These are phyloP conservation scores for Poecilia wingei DNA, from an alignment of 2,797 vertebrate genomes.

Conservation along the genomic window DNA sequence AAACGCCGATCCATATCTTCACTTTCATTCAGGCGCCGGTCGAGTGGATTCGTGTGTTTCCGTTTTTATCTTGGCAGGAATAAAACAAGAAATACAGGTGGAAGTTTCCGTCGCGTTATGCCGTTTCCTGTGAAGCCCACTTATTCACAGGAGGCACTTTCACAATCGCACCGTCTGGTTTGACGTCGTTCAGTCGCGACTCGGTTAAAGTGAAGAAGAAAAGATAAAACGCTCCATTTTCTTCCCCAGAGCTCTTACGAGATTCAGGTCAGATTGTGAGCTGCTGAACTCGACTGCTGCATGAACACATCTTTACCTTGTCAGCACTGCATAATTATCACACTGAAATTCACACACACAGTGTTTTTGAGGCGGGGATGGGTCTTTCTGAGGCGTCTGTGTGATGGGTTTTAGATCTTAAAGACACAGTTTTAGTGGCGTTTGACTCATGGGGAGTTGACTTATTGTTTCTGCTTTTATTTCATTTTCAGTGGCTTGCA, in stretches of 20 bases:
- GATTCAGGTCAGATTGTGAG: slow-evolving; percentile 22
- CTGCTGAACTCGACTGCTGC: background rate
- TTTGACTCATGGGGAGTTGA: background rate
- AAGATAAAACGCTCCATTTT: background rate
- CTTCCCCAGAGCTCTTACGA: slow-evolving; percentile 11
- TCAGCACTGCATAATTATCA: background rate
- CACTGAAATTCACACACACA: no score
- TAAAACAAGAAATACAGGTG: slow-evolving; percentile 57
- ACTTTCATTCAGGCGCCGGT: slow-evolving; percentile 6
- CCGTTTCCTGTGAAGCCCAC: slow-evolving; percentile 60
- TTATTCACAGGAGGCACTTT: slow-evolving; percentile 15
- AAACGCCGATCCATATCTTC: slow-evolving; percentile 4
- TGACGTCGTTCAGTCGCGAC: background rate
- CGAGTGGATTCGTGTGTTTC: slow-evolving; percentile 10
- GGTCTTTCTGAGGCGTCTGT: background rate
- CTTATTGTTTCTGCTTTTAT: background rate
- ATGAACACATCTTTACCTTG: background rate
- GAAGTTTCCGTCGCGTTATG: slow-evolving; percentile 41
- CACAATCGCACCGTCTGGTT: slow-evolving; percentile 3
- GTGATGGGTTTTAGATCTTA: background rate
- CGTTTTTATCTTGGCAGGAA: slow-evolving; percentile 6
- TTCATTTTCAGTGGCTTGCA: no score
- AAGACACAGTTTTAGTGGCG: background rate
- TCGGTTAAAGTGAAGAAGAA: slow-evolving; percentile 1
- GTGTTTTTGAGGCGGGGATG: background rate